Evolutionary conservation across 1,140 invertebrate genomes (phyloP).

Genomic region (Rhyacophila brunnea): DNA sequence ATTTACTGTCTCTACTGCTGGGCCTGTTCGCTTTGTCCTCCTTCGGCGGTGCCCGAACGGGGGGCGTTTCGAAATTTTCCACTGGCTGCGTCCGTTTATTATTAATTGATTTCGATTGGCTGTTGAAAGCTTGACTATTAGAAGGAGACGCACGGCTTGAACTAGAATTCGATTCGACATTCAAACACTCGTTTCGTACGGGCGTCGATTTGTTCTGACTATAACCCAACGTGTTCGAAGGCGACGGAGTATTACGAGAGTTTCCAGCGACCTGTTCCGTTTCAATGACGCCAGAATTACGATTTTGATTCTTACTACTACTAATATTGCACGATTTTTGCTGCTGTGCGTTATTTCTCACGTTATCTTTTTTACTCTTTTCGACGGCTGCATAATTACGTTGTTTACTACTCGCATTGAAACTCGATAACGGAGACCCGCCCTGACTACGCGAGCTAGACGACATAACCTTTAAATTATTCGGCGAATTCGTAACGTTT

Average conservation of each 20-base stretch:
- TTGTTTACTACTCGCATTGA: background rate
- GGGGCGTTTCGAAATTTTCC: too few species aligned
- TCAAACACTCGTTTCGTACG: too few species aligned
- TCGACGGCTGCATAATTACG: slow-evolving; percentile 1
- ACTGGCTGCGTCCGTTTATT: background rate
- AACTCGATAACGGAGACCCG: slow-evolving; percentile 10
- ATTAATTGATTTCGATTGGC: background rate
- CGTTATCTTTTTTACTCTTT: too few species aligned
- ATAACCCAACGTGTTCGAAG: too few species aligned
- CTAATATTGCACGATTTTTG: too few species aligned
- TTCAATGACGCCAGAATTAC: too few species aligned
- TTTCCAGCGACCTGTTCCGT: too few species aligned
- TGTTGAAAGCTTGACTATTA: background rate
- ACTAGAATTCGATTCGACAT: background rate
- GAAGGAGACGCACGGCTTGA: background rate
- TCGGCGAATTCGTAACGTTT: slow-evolving; percentile 6
- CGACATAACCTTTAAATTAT: slow-evolving; percentile 13
- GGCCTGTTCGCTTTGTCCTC: background rate
- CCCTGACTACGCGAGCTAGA: slow-evolving; percentile 21
- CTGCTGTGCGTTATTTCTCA: too few species aligned
- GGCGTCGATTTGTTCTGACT: too few species aligned
- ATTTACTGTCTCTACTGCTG: background rate
- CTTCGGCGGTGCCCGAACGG: background rate
- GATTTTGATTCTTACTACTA: too few species aligned
- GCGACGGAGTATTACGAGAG: too few species aligned